Percentiles rank a stretch among this genome's conserved stretches.
Evolutionary conservation across 2,797 vertebrate species (phyloP).

Genomic region (Pampus argenteus): DNA sequence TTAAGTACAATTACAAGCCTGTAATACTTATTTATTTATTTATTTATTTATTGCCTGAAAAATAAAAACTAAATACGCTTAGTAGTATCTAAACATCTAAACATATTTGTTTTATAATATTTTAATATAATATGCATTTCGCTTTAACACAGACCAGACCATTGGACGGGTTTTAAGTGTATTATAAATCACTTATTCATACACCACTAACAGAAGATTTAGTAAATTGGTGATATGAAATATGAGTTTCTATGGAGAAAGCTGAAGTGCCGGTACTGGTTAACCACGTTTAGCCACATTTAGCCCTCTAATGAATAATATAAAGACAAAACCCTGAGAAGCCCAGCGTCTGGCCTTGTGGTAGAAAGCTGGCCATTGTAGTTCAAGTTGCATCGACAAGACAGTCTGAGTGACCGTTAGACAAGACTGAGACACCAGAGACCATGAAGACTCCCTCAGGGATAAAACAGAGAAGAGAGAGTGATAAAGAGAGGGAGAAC

Average conservation of each 20-base stretch:
- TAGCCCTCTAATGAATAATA: slow-evolving; percentile 4
- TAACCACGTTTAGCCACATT: not conserved
- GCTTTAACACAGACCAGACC: too few relatives aligned
- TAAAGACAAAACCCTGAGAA: not conserved
- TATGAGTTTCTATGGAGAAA: not conserved
- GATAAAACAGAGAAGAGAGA: slow-evolving; percentile 39
- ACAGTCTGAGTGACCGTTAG: slow-evolving; percentile 66
- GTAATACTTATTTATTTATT: too few relatives aligned
- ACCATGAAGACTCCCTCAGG: slow-evolving; percentile 66
- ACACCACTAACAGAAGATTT: too few relatives aligned
- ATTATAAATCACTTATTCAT: too few relatives aligned
- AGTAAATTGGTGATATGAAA: too few relatives aligned
- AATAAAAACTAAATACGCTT: too few relatives aligned
- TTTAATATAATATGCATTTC: too few relatives aligned
- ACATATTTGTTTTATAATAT: too few relatives aligned
- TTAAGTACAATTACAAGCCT: too few relatives aligned
- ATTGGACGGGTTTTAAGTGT: too few relatives aligned
- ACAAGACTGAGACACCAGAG: slow-evolving; percentile 59
- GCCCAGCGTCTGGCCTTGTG: slow-evolving; percentile 1
- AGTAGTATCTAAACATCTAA: too few relatives aligned
- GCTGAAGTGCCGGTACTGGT: not conserved
- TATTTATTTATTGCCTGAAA: too few relatives aligned
- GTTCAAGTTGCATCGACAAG: slow-evolving; percentile 46
- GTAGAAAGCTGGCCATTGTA: slow-evolving; percentile 32
- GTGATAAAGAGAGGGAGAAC: slow-evolving; percentile 13